Percentiles rank a stretch among this genome's conserved stretches.
These are phyloP conservation scores for Gibbula magus DNA, from an alignment of 2,888 invertebrate genomes.

Conservation along the genomic window DNA sequence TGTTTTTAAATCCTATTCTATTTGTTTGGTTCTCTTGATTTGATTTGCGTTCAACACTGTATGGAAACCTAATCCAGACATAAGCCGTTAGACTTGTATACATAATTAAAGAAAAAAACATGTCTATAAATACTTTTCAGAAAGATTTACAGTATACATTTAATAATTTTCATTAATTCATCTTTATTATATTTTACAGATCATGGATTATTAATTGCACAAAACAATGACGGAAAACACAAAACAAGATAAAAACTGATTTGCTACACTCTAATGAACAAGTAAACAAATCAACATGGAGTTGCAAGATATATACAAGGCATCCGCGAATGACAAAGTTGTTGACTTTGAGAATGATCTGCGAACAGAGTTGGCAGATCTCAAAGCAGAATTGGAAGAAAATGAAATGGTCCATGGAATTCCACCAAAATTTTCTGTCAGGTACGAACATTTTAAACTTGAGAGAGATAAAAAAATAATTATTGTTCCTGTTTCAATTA, in stretches of 20 bases:
- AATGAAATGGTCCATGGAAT: conserved; percentile 69
- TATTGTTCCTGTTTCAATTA: no score
- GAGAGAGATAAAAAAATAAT: no score
- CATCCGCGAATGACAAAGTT: conserved; percentile 66
- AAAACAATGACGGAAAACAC: background rate
- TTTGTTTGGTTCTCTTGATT: no score
- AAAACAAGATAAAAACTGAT: background rate
- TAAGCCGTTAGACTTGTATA: no score
- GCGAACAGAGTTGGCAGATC: conserved; percentile 67
- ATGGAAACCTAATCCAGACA: no score
- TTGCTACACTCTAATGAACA: background rate
- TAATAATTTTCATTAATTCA: background rate
- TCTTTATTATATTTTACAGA: background rate
- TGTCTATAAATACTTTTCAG: no score
- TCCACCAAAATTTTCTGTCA: conserved; percentile 44
- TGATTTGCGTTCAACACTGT: no score
- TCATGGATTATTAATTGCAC: background rate
- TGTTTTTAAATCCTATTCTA: no score
- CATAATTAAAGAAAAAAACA: no score
- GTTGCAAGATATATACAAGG: conserved; percentile 55
- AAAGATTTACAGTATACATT: no score
- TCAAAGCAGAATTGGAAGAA: conserved; percentile 72
- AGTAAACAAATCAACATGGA: conserved; percentile 34
- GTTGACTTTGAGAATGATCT: conserved; percentile 68
- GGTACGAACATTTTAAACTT: background rate